Conservation (phyloP, 2,113 vertebrate genomes). For the Scytalopus superciliaris region DNA sequence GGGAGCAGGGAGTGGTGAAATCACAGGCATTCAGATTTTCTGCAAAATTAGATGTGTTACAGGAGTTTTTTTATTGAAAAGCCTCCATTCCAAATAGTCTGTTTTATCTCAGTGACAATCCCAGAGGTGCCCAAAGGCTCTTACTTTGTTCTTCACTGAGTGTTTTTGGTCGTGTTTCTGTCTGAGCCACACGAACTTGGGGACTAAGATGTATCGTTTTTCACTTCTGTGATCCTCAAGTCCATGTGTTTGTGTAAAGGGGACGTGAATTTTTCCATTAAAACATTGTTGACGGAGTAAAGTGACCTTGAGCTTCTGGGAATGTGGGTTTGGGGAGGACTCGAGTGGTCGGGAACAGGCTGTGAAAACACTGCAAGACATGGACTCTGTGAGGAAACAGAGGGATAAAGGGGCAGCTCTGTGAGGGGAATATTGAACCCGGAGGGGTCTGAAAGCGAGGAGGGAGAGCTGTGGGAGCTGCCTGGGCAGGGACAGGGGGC, state of each 20-base stretch:
- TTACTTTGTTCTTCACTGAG: background rate
- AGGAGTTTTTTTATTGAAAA: background rate
- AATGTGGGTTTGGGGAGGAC: conserved; percentile 29
- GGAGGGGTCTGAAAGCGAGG: background rate
- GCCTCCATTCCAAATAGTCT: background rate
- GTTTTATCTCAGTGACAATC: background rate
- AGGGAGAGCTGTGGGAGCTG: background rate
- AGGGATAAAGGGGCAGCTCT: background rate
- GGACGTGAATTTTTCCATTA: conserved; percentile 14
- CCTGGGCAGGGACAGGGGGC: background rate
- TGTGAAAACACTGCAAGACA: conserved; percentile 14
- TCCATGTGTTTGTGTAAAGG: background rate
- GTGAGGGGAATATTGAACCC: background rate
- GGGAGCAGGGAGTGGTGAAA: background rate
- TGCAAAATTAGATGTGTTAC: background rate
- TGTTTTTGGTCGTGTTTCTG: background rate
- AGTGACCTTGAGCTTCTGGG: conserved; percentile 57
- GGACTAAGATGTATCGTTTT: background rate
- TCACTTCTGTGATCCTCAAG: background rate
- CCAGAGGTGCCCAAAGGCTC: background rate
- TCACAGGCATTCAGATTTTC: background rate
- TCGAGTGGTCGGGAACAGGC: background rate
- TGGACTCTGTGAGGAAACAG: background rate
- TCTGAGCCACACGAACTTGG: background rate
- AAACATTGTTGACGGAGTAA: background rate